Evolutionary conservation across 2,888 invertebrate species (phyloP).

Genomic region (Tetramorium bicarinatum): DNA sequence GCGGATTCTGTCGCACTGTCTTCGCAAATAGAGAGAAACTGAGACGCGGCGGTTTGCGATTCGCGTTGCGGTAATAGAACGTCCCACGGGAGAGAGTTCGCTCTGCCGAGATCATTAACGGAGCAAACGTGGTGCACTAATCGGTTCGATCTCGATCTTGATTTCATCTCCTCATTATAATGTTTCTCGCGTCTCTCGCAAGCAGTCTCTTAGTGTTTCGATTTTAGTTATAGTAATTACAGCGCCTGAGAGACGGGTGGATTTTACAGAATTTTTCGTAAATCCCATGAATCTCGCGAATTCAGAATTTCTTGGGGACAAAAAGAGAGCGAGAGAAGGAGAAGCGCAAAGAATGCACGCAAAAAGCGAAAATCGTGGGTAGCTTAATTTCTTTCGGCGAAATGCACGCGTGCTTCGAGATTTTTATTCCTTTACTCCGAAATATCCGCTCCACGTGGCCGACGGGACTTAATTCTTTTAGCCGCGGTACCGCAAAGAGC

Average conservation of each 20-base stretch:
- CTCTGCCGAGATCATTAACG: background rate
- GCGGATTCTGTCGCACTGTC: conserved; percentile 17
- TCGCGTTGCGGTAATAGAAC: background rate
- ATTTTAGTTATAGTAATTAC: conserved; percentile 17
- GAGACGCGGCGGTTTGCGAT: conserved; percentile 9
- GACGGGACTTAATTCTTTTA: conserved; percentile 25
- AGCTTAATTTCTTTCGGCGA: conserved; percentile 4
- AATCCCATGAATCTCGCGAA: background rate
- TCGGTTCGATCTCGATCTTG: background rate
- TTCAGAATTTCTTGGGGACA: background rate
- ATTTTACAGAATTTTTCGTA: conserved; percentile 6
- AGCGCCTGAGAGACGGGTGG: background rate
- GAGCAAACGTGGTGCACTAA: background rate
- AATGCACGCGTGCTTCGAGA: background rate
- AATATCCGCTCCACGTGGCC: background rate
- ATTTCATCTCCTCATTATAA: background rate
- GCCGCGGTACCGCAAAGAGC: background rate
- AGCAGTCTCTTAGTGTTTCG: background rate
- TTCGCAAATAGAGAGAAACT: conserved; percentile 39
- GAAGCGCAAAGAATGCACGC: background rate
- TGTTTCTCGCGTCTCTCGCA: background rate
- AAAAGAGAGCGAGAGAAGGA: background rate
- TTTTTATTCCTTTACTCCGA: conserved; percentile 15
- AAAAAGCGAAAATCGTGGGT: background rate
- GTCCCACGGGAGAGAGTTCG: background rate